Percentiles rank a stretch among this genome's conserved stretches.
Conservation (phyloP, 2,797 vertebrate genomes). For the Aplochiton taeniatus region DNA sequence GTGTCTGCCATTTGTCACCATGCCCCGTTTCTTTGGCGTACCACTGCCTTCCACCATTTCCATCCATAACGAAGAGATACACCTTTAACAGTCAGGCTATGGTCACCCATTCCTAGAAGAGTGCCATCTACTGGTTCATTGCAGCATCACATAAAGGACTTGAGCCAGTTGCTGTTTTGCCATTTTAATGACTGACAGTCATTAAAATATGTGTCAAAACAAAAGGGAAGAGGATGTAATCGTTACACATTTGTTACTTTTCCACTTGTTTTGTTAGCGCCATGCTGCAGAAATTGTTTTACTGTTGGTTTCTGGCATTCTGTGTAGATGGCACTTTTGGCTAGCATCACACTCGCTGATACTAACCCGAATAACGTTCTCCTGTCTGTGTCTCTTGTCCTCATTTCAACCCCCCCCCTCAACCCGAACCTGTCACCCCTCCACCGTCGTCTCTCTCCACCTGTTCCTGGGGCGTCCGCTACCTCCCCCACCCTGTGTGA, state of each 20-base stretch:
- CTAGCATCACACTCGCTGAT: constrained; percentile 62
- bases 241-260: constrained; percentile 2
- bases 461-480: constrained; percentile 48
- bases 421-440: constrained; percentile 31
- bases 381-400: constrained; percentile 78
- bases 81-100: constrained; percentile 14
- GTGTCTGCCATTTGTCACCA: neutral
- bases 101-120: constrained; percentile 40
- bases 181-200: constrained; percentile 48
- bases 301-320: constrained; percentile 47
- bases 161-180: constrained; percentile 41
- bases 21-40: constrained; percentile 1
- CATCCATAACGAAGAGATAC: constrained; percentile 3
- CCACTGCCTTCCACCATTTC: constrained; percentile 9
- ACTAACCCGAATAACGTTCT: constrained; percentile 73
- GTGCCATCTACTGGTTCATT: constrained; percentile 55
- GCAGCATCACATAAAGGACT: constrained; percentile 40
- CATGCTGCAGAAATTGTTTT: constrained; percentile 30
- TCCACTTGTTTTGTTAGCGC: constrained; percentile 15
- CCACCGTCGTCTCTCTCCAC: constrained; percentile 34
- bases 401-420: constrained; percentile 49
- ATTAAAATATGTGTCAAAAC: constrained; percentile 59
- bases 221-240: constrained; percentile 31
- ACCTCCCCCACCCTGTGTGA: constrained; percentile 54
- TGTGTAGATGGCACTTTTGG: constrained; percentile 52